phyloP scores from a whole-genome alignment of 2,888 invertebrate species.

The Drepana falcataria region DNA sequence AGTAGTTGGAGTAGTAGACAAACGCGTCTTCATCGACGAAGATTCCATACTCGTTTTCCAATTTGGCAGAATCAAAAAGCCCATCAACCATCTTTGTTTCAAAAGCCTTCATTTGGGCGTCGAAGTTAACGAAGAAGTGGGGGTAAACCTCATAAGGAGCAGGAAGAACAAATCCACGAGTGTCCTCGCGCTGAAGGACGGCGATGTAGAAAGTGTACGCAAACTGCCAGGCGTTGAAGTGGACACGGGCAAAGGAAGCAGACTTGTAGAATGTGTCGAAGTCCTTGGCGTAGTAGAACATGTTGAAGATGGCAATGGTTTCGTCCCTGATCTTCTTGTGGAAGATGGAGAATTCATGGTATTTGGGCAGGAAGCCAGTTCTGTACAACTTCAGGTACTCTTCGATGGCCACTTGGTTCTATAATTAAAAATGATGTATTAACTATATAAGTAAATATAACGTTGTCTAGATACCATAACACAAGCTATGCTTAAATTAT shows the following conservation, averaged over 20 bases:
- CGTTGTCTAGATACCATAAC: too few relatives aligned
- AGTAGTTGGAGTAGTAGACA: constrained; percentile 79
- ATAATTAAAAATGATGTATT: constrained; percentile 13
- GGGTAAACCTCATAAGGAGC: constrained; percentile 83
- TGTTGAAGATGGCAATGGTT: constrained; percentile 72
- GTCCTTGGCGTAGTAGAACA: constrained; percentile 80
- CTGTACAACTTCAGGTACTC: constrained; percentile 60
- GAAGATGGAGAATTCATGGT: constrained; percentile 72
- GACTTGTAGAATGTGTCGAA: constrained; percentile 80
- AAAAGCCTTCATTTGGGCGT: constrained; percentile 68
- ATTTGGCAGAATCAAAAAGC: constrained; percentile 38
- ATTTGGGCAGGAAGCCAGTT: constrained; percentile 66
- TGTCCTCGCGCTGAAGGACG: constrained; percentile 78
- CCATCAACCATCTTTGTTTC: constrained; percentile 61
- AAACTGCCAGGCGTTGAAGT: constrained; percentile 81
- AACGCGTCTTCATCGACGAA: constrained; percentile 58
- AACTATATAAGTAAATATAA: neutral
- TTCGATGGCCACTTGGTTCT: constrained; percentile 64
- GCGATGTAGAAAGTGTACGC: constrained; percentile 80
- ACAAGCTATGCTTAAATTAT: neutral
- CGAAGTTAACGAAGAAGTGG: constrained; percentile 80
- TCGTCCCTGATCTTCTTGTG: constrained; percentile 64
- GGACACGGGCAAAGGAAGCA: constrained; percentile 75
- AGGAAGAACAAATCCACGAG: constrained; percentile 78
- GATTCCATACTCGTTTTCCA: constrained; percentile 49